Evolutionary conservation across 2,888 invertebrate genomes (phyloP), one percentile per base, ranked within the genome.

Genomic region (Tachina fera): DNA sequence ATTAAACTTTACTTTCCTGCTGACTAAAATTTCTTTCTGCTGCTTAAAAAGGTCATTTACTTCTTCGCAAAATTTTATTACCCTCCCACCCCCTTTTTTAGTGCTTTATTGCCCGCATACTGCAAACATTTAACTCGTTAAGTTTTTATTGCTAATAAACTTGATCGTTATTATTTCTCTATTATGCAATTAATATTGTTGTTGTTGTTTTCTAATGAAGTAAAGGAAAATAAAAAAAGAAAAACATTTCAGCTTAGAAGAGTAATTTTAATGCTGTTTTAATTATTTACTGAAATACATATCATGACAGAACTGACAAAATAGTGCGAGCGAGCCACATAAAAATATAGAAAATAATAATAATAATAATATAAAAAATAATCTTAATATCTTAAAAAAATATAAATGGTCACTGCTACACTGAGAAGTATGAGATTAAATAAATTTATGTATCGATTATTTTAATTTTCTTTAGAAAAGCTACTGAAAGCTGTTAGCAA

Each of bases 121-220:
- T 51, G 31, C 49, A 51, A n/a, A 31, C 39, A 39, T 16, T 71
- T n/a, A 41, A 45, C 45, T 71, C 71, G 45, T 56, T 71, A 71
- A 70, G 13, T 71, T 71, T 71, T 56, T 71, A 71, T 71, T 56
- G n/a, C 53, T 43, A 41, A 56, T 41, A 71, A 71, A 56, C 56
- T 45, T 56, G 56, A 19, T 56, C 3, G 9, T 31, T 71, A 19
- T 13, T 71, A 31, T 31, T 22, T 47, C 9, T 70, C 45, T 53
- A 39, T 53, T 53, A 53, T 41, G 31, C 31, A 31, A 31, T 31
- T 31, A 22, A 41, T 39, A 14, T 41, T 53, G 31, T 41, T 51
- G 31, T 41, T 51, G n/a, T 14, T 51, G n/a, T 51, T 43, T 13
- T 58, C 39, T 39, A 39, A 39, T 58, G 58, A 58, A 58, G 43